Evolutionary conservation across 1,140 invertebrate species (phyloP).

Genomic region (Ephestia elutella): DNA sequence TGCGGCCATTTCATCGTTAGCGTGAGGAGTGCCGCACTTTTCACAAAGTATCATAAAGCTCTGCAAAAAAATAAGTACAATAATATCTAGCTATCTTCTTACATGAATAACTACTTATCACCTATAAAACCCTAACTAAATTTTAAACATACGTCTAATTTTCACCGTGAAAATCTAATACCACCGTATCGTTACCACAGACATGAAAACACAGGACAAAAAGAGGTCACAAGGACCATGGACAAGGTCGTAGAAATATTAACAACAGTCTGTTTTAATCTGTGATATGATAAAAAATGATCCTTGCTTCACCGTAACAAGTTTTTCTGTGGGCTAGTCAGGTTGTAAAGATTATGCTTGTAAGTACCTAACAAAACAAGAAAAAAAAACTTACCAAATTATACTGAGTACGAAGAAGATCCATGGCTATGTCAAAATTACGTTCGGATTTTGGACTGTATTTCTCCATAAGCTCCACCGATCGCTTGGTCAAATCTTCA

Average conservation of each 20-base stretch:
- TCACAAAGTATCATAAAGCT: conserved; percentile 42
- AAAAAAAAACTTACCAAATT: conserved; percentile 34
- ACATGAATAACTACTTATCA: too few relatives aligned
- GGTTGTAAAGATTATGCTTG: not conserved
- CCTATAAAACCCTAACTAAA: not conserved
- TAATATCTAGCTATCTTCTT: not conserved
- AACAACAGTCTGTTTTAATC: too few relatives aligned
- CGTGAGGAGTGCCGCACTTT: conserved; percentile 32
- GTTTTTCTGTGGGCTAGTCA: too few relatives aligned
- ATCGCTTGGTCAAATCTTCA: conserved; percentile 24
- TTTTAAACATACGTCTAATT: too few relatives aligned
- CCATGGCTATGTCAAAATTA: conserved; percentile 28
- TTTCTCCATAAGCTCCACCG: conserved; percentile 31
- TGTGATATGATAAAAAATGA: too few relatives aligned
- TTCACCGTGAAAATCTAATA: too few relatives aligned
- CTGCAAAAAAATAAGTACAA: conserved; percentile 33
- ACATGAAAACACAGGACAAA: too few relatives aligned
- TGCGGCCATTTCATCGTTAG: conserved; percentile 35
- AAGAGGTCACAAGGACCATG: too few relatives aligned
- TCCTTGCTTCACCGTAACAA: too few relatives aligned
- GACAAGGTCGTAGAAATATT: too few relatives aligned
- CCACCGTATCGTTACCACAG: too few relatives aligned
- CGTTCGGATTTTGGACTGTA: conserved; percentile 21
- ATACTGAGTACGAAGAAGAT: conserved; percentile 30
- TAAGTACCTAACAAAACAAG: not conserved